Evolutionary conservation across 2,113 vertebrate species (phyloP).

Genomic region (Hyperopisus bebe): DNA sequence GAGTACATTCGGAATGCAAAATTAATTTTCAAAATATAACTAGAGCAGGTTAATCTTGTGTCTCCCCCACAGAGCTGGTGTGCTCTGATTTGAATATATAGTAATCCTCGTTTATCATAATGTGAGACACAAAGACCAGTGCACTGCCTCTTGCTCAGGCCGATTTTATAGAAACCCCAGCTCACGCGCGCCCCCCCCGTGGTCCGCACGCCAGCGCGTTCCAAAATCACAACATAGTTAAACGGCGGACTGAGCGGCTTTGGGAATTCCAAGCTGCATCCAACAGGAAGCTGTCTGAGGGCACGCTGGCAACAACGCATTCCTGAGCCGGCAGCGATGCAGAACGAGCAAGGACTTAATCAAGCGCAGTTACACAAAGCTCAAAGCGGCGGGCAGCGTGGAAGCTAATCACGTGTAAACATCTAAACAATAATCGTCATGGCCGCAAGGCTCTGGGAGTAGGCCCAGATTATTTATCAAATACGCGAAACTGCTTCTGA

Average conservation of each 20-base stretch:
- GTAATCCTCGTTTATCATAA: neutral
- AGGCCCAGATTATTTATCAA: conserved; percentile 53
- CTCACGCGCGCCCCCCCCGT: neutral
- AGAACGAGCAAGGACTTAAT: conserved; percentile 60
- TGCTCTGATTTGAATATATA: neutral
- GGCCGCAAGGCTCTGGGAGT: conserved; percentile 51
- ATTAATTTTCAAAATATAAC: conserved; percentile 5
- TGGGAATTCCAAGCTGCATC: conserved; percentile 52
- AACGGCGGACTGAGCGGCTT: conserved; percentile 61
- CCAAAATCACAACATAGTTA: conserved; percentile 49
- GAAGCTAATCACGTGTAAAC: conserved; percentile 56
- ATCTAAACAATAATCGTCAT: conserved; percentile 49
- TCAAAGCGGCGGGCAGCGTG: conserved; percentile 33
- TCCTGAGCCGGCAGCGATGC: conserved; percentile 48
- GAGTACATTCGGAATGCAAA: neutral
- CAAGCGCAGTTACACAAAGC: conserved; percentile 52
- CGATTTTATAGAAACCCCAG: neutral
- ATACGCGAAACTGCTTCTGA: conserved; percentile 59
- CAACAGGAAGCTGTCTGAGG: conserved; percentile 41
- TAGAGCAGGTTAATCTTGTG: neutral
- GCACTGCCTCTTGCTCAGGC: neutral
- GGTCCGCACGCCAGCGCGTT: neutral
- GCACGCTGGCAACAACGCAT: conserved; percentile 46
- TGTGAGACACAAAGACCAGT: neutral
- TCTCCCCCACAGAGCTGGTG: neutral